Percentiles rank a stretch among this genome's conserved stretches.
Evolutionary conservation across 2,113 vertebrate species (phyloP).

Genomic region (Aegotheles bennettii): DNA sequence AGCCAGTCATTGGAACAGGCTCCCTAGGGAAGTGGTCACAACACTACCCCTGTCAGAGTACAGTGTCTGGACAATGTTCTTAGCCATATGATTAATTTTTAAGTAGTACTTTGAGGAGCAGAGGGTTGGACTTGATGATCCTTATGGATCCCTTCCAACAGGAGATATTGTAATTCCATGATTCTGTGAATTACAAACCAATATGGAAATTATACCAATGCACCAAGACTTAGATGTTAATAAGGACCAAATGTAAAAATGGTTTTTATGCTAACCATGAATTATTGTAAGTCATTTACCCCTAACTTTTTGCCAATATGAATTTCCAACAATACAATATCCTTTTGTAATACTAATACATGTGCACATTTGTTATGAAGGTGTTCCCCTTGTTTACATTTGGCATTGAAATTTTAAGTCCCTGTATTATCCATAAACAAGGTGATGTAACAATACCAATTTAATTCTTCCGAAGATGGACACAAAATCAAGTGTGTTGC

Average conservation of each 20-base stretch:
- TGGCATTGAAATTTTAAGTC: neutral
- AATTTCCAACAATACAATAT: neutral
- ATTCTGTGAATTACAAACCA: neutral
- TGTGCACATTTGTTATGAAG: neutral
- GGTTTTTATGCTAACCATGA: neutral
- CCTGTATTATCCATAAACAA: neutral
- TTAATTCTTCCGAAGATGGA: neutral
- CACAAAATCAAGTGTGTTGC: neutral
- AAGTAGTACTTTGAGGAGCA: neutral
- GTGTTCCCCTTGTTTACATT: neutral
- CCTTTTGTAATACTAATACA: neutral
- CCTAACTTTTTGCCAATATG: neutral
- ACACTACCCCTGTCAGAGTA: neutral
- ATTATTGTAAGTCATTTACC: neutral
- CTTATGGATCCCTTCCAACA: neutral
- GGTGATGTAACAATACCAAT: neutral
- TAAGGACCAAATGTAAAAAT: neutral
- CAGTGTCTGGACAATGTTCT: fast-evolving
- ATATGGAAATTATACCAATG: neutral
- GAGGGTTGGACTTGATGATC: neutral
- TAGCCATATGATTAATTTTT: neutral
- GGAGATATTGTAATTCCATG: neutral
- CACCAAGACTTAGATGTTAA: neutral
- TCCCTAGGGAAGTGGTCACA: neutral
- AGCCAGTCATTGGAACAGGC: neutral